Conservation (phyloP, 2,797 vertebrate genomes). For the Syndactyla subalaris region DNA sequence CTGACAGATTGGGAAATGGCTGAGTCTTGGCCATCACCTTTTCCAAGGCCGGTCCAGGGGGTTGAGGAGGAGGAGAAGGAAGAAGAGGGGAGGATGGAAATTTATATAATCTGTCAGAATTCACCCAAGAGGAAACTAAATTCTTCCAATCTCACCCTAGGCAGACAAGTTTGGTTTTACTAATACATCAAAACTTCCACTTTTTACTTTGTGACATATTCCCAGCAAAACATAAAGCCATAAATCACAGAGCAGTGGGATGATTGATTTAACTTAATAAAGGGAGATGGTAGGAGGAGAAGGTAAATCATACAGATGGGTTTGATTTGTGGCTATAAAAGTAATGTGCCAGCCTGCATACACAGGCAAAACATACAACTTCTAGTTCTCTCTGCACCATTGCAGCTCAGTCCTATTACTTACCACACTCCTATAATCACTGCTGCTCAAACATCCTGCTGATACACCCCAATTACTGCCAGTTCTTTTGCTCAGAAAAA, state of each 20-base stretch:
- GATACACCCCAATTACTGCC: neutral
- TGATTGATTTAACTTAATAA: conserved; percentile 37
- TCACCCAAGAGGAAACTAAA: conserved; percentile 1
- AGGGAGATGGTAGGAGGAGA: neutral
- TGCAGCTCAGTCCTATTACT: neutral
- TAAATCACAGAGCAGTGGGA: conserved; percentile 14
- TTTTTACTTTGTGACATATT: neutral
- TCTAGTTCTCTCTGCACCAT: neutral
- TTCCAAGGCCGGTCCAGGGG: neutral
- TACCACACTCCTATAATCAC: neutral
- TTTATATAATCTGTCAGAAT: neutral
- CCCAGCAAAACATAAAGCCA: conserved; percentile 9
- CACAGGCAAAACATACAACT: neutral
- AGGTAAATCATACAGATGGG: conserved; percentile 19
- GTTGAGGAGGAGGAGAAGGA: neutral
- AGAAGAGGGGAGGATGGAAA: neutral
- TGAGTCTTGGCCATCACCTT: neutral
- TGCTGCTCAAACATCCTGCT: neutral
- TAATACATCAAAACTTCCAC: conserved; percentile 12
- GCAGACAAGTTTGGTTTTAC: neutral
- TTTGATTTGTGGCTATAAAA: neutral
- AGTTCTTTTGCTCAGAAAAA: neutral
- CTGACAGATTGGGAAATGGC: neutral
- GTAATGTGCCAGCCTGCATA: neutral
- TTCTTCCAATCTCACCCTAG: neutral